Evolutionary conservation across 2,888 invertebrate genomes (phyloP), one percentile per base, ranked within the genome.

Genomic region (Hypsopygia costalis): DNA sequence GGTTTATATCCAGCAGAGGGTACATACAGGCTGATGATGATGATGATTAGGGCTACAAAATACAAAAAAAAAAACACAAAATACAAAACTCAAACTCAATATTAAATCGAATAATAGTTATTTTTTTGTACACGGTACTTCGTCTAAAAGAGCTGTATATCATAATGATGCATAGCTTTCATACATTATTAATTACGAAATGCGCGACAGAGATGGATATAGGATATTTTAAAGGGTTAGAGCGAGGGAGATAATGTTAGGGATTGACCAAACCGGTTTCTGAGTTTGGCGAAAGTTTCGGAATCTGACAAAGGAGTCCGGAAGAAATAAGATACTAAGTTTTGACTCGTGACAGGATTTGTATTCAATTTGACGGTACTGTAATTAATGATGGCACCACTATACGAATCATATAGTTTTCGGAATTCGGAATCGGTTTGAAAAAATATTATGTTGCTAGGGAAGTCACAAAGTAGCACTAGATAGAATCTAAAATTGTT

Each of bases 161-260:
- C 81, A 75, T 69, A 71, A 81, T 81, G 80, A 79, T 72, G 65
- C 69, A 80, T 74, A 57, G 73, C 69, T 71, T 77, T 79, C 78
- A 80, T 81, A 75, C 77, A 80, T 81, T 80, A 81, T 81, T 81
- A 81, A 81, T 81, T 79, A 78, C 74, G 55, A 64, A 59, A 52
- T 43, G 65, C 41, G 62, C 36, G 66, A 77, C 51, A 51, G 64
- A 55, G 77, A 72, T 44, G 46, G 56, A 27, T 36, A 33, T 38
- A 45, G 29, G 25, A 28, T 20, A 16, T 1, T 11, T 11, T 25
- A 35, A 11, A 31, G 32, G 32, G 54, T 41, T n/a, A 20, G 61
- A 58, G 36, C 47, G 51, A 42, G 67, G 65, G n/a, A 40, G 47
- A 4, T 9, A 35, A 16, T 21, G 41, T 21, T 60, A 55, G 52